A percentile compares a stretch with the other conserved stretches of the same genome.
phyloP scores from a whole-genome alignment of 2,797 vertebrate genomes.

The Poecilia velifera region DNA sequence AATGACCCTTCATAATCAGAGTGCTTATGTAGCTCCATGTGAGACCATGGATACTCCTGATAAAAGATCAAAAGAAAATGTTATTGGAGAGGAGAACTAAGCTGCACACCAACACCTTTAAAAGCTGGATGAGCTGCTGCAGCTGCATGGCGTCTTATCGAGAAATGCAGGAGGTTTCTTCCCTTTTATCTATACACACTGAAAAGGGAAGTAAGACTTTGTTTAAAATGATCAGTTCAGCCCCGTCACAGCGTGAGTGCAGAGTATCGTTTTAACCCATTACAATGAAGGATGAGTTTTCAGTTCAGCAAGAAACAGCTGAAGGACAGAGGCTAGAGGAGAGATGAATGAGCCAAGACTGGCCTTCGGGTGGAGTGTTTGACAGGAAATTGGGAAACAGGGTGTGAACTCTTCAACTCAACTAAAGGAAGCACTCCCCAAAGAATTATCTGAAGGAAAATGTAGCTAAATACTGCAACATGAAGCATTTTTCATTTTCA shows the following conservation, averaged over 20 bases:
- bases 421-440: neutral
- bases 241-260: no score
- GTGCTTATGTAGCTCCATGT: neutral
- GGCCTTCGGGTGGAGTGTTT: neutral
- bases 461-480: neutral
- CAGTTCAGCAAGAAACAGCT: neutral
- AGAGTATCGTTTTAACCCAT: neutral
- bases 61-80: neutral
- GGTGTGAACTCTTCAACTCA: neutral
- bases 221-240: neutral
- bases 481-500: neutral
- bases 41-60: neutral
- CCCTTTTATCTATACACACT: slow-evolving; percentile 28
- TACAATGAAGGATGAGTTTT: neutral
- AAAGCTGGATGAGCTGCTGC: slow-evolving; percentile 18
- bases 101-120: slow-evolving; percentile 29
- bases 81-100: neutral
- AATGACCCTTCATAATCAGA: neutral
- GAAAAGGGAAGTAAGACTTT: slow-evolving; percentile 50
- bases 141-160: slow-evolving; percentile 47
- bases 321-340: neutral
- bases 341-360: neutral
- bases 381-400: neutral
- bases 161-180: slow-evolving; percentile 56
- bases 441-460: neutral